These are phyloP conservation scores for Sphecodes monilicornis DNA, from an alignment of 2,888 invertebrate species.

Conservation along the genomic window DNA sequence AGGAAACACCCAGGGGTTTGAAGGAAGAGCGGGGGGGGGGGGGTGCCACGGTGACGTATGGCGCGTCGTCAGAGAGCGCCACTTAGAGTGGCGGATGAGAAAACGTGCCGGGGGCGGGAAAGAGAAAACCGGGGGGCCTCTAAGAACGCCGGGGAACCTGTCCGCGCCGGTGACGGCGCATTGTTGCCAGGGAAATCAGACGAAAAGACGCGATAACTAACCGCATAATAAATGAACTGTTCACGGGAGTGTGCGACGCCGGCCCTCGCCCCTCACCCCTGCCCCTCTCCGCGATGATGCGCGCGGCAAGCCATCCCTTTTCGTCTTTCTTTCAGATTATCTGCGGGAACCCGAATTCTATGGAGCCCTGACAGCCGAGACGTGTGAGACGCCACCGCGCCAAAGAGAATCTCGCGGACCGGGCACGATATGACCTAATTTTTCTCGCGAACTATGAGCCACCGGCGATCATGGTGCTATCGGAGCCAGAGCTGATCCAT, in stretches of 20 bases:
- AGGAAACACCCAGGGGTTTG: not conserved
- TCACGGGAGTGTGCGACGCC: conserved; percentile 79
- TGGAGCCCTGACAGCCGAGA: conserved; percentile 47
- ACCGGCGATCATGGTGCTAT: not conserved
- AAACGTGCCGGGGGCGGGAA: conserved; percentile 65
- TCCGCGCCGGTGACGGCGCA: conserved; percentile 79
- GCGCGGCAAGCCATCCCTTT: conserved; percentile 69
- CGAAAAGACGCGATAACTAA: conserved; percentile 85
- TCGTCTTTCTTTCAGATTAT: conserved; percentile 69
- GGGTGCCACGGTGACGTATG: conserved; percentile 78
- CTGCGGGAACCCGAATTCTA: conserved; percentile 55
- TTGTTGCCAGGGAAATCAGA: conserved; percentile 85
- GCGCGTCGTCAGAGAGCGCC: conserved; percentile 77
- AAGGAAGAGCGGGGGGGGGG: conserved; percentile 5
- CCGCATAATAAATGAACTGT: conserved; percentile 85
- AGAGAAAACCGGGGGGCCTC: conserved; percentile 60
- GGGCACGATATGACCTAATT: conserved; percentile 52
- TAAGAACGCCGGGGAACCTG: conserved; percentile 72
- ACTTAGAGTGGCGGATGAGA: conserved; percentile 76
- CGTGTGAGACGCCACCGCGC: conserved; percentile 22
- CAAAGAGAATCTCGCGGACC: conserved; percentile 25
- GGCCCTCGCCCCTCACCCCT: too few species aligned
- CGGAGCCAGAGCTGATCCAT: not conserved
- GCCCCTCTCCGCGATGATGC: conserved; percentile 59
- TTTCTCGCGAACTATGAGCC: conserved; percentile 17